phyloP scores from a whole-genome alignment of 2,797 vertebrate genomes.

The Pempheris klunzingeri region DNA sequence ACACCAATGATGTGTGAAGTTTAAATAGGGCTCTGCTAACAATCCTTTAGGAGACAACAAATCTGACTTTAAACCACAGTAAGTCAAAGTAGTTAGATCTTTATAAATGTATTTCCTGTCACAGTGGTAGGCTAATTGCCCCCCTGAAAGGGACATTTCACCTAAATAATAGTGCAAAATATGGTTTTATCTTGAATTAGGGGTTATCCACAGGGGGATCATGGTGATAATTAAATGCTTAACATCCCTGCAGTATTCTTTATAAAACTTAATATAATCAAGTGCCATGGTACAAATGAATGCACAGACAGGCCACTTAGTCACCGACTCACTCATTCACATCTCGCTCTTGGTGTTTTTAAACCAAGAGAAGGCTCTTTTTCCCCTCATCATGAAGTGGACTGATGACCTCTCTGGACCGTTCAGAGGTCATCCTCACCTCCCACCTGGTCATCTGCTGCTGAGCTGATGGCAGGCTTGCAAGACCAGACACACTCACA shows the following conservation, averaged over 20 bases:
- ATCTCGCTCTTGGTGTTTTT: slow-evolving; percentile 31
- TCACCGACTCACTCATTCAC: neutral
- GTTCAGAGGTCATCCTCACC: slow-evolving; percentile 56
- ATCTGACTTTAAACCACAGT: slow-evolving; percentile 9
- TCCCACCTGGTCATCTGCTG: slow-evolving; percentile 62
- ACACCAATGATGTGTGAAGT: neutral
- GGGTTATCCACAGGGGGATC: slow-evolving; percentile 36
- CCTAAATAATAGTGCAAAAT: slow-evolving; percentile 27
- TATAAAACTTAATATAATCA: slow-evolving; percentile 22
- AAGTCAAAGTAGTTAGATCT: slow-evolving; percentile 38
- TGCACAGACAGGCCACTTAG: neutral
- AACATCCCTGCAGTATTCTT: slow-evolving; percentile 32
- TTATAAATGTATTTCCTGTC: slow-evolving; percentile 16
- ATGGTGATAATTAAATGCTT: slow-evolving; percentile 36
- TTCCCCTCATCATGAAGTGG: neutral
- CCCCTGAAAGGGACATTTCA: slow-evolving; percentile 43
- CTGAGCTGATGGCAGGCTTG: slow-evolving; percentile 71
- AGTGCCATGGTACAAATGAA: slow-evolving; percentile 7
- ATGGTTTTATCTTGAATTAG: slow-evolving; percentile 45
- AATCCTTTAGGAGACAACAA: neutral
- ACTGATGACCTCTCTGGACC: slow-evolving; percentile 65
- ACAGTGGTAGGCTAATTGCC: slow-evolving; percentile 18
- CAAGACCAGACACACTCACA: slow-evolving; percentile 61
- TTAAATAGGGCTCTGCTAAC: slow-evolving; percentile 1
- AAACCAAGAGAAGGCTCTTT: neutral